Conservation (phyloP, 2,797 vertebrate species). For the Diglossa cyanea region DNA sequence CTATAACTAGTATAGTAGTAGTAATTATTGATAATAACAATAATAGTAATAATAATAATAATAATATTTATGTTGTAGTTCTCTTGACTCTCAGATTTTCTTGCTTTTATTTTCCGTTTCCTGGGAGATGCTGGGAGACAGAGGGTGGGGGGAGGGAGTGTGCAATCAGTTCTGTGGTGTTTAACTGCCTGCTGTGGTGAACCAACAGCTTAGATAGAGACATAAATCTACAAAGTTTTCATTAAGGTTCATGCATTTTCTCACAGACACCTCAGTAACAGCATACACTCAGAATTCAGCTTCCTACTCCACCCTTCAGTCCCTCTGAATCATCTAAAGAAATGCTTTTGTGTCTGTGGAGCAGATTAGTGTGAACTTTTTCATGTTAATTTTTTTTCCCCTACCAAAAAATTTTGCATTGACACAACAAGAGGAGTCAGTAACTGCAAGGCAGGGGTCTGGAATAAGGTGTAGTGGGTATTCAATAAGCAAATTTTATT, state of each 20-base stretch:
- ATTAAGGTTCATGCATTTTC: neutral
- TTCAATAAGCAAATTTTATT: neutral
- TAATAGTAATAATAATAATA: too few relatives aligned
- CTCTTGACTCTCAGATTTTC: neutral
- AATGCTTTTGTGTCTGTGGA: neutral
- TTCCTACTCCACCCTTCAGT: neutral
- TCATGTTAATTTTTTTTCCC: neutral
- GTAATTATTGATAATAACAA: too few relatives aligned
- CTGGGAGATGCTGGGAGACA: neutral
- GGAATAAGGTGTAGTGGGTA: neutral
- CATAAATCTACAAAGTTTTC: neutral
- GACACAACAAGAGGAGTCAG: neutral
- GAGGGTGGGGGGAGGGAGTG: rapidly evolving
- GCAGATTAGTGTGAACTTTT: neutral
- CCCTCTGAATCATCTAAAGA: neutral
- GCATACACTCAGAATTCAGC: neutral
- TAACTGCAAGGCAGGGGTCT: neutral
- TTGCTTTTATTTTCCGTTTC: neutral
- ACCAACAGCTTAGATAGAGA: neutral
- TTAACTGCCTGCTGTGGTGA: neutral
- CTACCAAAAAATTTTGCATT: neutral
- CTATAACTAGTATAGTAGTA: neutral
- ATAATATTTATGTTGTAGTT: neutral
- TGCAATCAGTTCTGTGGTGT: neutral
- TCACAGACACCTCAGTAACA: neutral